Evolutionary conservation across 2,888 invertebrate species (phyloP).

Genomic region (Leptarthrus brevirostris): DNA sequence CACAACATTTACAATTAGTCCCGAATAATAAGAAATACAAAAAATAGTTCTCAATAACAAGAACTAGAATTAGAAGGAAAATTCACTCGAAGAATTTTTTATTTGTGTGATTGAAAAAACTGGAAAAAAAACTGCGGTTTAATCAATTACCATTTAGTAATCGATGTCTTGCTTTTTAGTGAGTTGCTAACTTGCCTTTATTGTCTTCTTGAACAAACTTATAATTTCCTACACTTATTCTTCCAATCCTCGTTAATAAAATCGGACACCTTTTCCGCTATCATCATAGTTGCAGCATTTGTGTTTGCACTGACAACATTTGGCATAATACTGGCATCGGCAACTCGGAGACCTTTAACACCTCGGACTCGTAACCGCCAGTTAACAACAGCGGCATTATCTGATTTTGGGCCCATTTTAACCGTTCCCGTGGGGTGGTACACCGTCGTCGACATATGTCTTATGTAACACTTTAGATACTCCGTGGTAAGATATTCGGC

Average conservation of each 20-base stretch:
- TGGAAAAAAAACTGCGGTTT: too few species aligned
- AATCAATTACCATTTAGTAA: too few species aligned
- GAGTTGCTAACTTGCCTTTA: too few species aligned
- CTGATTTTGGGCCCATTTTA: conserved; percentile 72
- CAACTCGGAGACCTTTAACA: conserved; percentile 76
- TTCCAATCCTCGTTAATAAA: conserved; percentile 78
- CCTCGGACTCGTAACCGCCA: conserved; percentile 70
- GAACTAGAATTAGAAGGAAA: too few species aligned
- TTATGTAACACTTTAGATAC: conserved; percentile 72
- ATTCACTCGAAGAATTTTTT: too few species aligned
- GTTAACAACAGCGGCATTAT: conserved; percentile 69
- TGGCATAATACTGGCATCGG: conserved; percentile 88
- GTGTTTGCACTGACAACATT: conserved; percentile 77
- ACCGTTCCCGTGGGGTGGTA: conserved; percentile 79
- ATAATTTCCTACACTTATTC: not conserved
- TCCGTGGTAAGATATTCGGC: conserved; percentile 62
- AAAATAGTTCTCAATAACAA: too few species aligned
- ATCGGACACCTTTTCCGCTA: conserved; percentile 80
- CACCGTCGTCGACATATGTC: conserved; percentile 69
- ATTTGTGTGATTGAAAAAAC: too few species aligned
- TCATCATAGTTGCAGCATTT: conserved; percentile 80
- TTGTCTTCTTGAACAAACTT: too few species aligned
- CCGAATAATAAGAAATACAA: too few species aligned
- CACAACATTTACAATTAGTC: too few species aligned
- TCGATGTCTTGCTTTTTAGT: too few species aligned